These are phyloP conservation scores for Phengaris arion DNA, from an alignment of 2,888 invertebrate genomes.

Conservation along the genomic window DNA sequence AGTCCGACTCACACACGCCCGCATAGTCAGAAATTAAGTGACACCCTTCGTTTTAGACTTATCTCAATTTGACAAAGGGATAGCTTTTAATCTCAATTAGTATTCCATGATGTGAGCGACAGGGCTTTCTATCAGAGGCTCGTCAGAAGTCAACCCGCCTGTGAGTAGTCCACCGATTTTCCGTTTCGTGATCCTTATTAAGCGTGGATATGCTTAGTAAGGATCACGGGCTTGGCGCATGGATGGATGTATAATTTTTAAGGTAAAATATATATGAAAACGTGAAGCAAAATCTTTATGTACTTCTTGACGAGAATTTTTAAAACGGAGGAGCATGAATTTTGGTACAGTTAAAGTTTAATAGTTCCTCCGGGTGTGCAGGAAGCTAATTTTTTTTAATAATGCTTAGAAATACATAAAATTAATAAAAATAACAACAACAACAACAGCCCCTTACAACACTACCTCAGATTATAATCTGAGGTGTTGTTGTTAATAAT, in stretches of 20 bases:
- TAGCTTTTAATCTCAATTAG: slow-evolving; percentile 15
- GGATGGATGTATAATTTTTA: background rate
- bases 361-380: no score
- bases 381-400: no score
- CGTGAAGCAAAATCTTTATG: no score
- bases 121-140: slow-evolving; percentile 15
- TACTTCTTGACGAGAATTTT: no score
- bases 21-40: slow-evolving; percentile 11
- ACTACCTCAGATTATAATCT: no score
- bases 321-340: no score
- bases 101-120: background rate
- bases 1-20: background rate
- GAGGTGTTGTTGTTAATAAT: no score
- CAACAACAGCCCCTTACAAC: no score
- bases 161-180: background rate
- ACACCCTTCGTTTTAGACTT: background rate
- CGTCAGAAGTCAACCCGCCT: background rate
- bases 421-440: no score
- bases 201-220: background rate
- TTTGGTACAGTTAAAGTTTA: no score
- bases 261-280: no score
- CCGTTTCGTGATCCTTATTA: slow-evolving; percentile 9
- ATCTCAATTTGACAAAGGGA: slow-evolving; percentile 5
- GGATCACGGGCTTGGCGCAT: background rate
- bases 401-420: no score